Conservation (phyloP, 2,888 invertebrate genomes). For the Nematopogon swammerdamellus region DNA sequence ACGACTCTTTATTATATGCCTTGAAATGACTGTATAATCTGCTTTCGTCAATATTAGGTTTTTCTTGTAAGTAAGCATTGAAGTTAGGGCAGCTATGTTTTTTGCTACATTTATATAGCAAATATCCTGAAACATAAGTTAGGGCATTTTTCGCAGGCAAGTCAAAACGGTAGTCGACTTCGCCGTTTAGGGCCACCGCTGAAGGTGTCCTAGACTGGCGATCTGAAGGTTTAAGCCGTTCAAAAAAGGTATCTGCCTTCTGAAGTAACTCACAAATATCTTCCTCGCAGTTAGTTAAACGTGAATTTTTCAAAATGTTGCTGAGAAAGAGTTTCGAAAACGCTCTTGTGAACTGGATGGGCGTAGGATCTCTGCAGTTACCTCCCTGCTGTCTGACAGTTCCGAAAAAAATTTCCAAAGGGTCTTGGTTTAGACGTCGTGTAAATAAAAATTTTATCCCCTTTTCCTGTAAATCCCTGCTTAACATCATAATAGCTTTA, state of each 20-base stretch:
- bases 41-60: slow-evolving; percentile 2
- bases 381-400: slow-evolving; percentile 8
- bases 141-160: slow-evolving; percentile 9
- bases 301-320: slow-evolving; percentile 8
- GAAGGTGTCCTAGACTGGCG: no score
- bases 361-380: slow-evolving; percentile 2
- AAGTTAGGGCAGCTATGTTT: slow-evolving; percentile 6
- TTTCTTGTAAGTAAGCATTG: background rate
- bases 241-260: background rate
- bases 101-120: slow-evolving; percentile 9
- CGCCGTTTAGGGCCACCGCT: slow-evolving; percentile 2
- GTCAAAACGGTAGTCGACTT: slow-evolving; percentile 8
- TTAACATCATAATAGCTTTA: slow-evolving; percentile 6
- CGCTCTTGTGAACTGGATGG: slow-evolving; percentile 8
- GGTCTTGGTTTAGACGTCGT: slow-evolving; percentile 6
- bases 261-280: slow-evolving; percentile 8
- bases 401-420: slow-evolving; percentile 5
- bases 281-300: slow-evolving; percentile 5
- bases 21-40: slow-evolving; percentile 1
- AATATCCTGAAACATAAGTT: slow-evolving; percentile 8
- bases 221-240: no score
- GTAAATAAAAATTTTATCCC: slow-evolving; percentile 5
- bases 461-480: slow-evolving; percentile 6
- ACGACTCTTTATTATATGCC: slow-evolving; percentile 2
- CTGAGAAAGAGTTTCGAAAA: slow-evolving; percentile 9